Base-by-base conservation (phyloP, 2,797 vertebrate genomes). In the Mormyrops boulengeri region DNA sequence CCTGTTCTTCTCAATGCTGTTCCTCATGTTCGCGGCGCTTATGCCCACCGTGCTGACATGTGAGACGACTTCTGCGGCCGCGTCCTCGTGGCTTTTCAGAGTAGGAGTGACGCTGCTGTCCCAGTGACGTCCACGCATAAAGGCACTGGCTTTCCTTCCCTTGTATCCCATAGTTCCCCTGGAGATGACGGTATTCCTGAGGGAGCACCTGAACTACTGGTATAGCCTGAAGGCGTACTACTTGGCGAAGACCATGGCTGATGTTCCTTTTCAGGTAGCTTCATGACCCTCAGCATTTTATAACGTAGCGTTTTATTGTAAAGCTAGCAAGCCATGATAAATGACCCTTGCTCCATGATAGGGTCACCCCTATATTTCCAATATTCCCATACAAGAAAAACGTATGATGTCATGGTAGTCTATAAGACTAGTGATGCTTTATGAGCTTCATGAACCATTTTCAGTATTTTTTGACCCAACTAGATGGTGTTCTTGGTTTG, bases 31-130 rank as follows among this genome's bases (percentile, higher is more conserved):
- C 0, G 97, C 97, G 0, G 97, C 97, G 0, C 95, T 97, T 88
- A 97, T 97, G 97, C 97, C 97, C 77, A 97, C 97, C 0, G 96
- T 97, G 91, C 95, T 97, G 88, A 97, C 97, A 73, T 97, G 97
- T 97, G 94, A 97, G 97, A 2, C 89, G 34, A 4, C 19, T 8
- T 9, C 5, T 5, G 9, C 44, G 1, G 34, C 14, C 0, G 22
- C 1, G 38, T 38, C 38, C 17, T 44, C 3, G 5, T 0, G 22
- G 50, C 26, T 87, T 50, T 85, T 5, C 8, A 0, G 26, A 85
- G 82, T 26, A 53, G 12, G 47, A 86, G n/a, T 11, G n/a, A 86
- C 9, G 0, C 62, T 34, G 26, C 3, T 11, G 2, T 4, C 26
- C 26, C 62, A 84, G 82, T 12, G 30, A 47, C 22, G 44, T 85